Evolutionary conservation across 1,140 invertebrate species (phyloP), one percentile per base, ranked within the genome.

Genomic region (Cydia pomonella): DNA sequence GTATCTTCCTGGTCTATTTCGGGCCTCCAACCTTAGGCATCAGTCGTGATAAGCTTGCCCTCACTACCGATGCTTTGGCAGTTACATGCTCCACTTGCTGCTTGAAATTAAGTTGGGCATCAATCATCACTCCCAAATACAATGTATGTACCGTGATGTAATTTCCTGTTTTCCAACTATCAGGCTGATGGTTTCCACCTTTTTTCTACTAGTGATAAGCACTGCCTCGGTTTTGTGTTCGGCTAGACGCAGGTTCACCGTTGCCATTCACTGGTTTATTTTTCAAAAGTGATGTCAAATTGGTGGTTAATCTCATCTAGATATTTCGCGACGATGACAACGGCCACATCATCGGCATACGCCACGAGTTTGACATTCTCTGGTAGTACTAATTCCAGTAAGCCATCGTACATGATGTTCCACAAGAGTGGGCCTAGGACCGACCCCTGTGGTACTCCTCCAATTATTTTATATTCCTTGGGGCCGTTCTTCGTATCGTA

Each of bases 151-250:
- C 23, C n/a, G 59, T 6, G 59, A 63, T 63, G 16, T 6, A 9
- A 63, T 6, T 63, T 63, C 59, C 6, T 63, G 59, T 25, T 63
- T n/a, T 25, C 59, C 59, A 63, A 63, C n/a, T 63, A 9, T 63
- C 59, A 63, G 23, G n/a, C 5, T 25, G 6, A 63, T 63, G 6
- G 59, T 63, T n/a, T 63, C 59, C 59, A 63, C 6, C 6, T 63
- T 6, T 63, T 63, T 63, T n/a, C 59, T 63, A 25, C 59, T 63
- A 9, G 59, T 63, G 59, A 63, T 63, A 7, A 63, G 59, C 6
- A 63, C 59, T 6, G 59, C 59, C 59, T 63, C 59, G n/a, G 59
- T 63, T 63, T 63, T 63, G 23, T 63, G 59, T n/a, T 63, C 59
- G 5, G 59, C 59, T n/a, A 18, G 6, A 9, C n/a, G 6, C 23